Evolutionary conservation across 2,797 vertebrate species (phyloP).

Genomic region (Aulostomus chinensis): DNA sequence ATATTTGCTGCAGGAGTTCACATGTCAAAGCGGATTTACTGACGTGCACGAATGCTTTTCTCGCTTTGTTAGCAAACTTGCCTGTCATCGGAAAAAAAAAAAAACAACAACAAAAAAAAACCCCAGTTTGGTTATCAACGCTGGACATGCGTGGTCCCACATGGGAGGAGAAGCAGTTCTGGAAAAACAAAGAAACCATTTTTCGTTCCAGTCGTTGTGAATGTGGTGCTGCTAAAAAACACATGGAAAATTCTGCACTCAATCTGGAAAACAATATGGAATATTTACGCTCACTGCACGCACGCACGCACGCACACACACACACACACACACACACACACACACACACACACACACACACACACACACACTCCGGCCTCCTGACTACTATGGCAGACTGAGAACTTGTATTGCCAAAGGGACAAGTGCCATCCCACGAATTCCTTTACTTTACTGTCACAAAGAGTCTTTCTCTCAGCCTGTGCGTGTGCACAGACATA

Average conservation of each 20-base stretch:
- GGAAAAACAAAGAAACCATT: conserved; percentile 25
- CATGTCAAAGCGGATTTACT: no score
- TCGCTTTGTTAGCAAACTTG: conserved; percentile 46
- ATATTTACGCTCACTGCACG: conserved; percentile 29
- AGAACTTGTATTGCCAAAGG: conserved; percentile 41
- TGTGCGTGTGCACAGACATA: conserved; percentile 8
- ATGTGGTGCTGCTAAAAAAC: conserved; percentile 13
- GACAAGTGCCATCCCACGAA: conserved; percentile 29
- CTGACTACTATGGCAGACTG: conserved; percentile 14
- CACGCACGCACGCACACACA: conserved; percentile 4
- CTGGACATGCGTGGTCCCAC: conserved; percentile 12
- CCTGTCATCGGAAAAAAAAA: conserved; percentile 22
- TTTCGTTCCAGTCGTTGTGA: conserved; percentile 21
- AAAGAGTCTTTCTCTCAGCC: conserved; percentile 52
- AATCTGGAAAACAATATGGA: conserved; percentile 36
- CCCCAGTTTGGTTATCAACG: conserved; percentile 39
- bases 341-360: no score
- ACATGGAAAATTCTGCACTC: conserved; percentile 29
- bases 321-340: conserved; percentile 2
- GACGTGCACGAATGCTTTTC: no score
- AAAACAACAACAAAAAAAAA: no score
- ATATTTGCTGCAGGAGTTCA: no score
- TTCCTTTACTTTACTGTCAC: conserved; percentile 42
- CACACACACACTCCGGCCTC: no score
- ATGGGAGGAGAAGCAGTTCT: conserved; percentile 22